phyloP scores from a whole-genome alignment of 1,140 invertebrate genomes.

The Zaprionus africanus region DNA sequence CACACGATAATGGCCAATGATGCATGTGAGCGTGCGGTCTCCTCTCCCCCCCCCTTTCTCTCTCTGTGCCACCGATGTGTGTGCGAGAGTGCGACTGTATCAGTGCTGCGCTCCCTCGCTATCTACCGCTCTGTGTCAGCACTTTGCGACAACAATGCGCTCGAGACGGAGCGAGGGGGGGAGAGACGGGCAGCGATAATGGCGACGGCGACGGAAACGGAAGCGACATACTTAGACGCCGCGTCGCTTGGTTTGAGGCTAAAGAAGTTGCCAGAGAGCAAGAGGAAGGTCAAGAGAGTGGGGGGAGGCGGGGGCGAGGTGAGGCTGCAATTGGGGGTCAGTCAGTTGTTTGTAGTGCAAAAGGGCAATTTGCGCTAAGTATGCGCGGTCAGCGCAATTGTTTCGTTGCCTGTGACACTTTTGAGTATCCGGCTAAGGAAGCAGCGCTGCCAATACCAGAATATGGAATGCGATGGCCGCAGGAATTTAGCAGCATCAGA shows the following conservation, averaged over 20 bases:
- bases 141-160: slow-evolving; percentile 75
- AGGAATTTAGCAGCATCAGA: neutral
- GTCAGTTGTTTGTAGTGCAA: slow-evolving; percentile 53
- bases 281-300: neutral
- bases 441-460: slow-evolving; percentile 9
- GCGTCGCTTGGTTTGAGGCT: slow-evolving; percentile 12
- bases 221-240: slow-evolving; percentile 74
- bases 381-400: slow-evolving; percentile 59
- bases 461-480: slow-evolving; percentile 1
- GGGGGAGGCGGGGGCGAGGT: neutral
- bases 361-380: slow-evolving; percentile 65
- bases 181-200: slow-evolving; percentile 53
- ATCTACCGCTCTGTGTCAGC: slow-evolving; percentile 49
- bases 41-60: neutral
- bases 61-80: neutral
- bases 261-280: neutral
- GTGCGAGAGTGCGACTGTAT: slow-evolving; percentile 14
- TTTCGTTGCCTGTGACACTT: slow-evolving; percentile 14
- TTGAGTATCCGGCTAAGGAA: slow-evolving; percentile 7
- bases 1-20: slow-evolving; percentile 77
- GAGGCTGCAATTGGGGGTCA: neutral
- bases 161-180: slow-evolving; percentile 16
- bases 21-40: slow-evolving; percentile 51
- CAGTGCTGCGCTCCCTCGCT: slow-evolving; percentile 18
- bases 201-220: slow-evolving; percentile 69